Evolutionary conservation across 1,140 invertebrate genomes (phyloP).

Genomic region (Plectrocnemia conspersa): DNA sequence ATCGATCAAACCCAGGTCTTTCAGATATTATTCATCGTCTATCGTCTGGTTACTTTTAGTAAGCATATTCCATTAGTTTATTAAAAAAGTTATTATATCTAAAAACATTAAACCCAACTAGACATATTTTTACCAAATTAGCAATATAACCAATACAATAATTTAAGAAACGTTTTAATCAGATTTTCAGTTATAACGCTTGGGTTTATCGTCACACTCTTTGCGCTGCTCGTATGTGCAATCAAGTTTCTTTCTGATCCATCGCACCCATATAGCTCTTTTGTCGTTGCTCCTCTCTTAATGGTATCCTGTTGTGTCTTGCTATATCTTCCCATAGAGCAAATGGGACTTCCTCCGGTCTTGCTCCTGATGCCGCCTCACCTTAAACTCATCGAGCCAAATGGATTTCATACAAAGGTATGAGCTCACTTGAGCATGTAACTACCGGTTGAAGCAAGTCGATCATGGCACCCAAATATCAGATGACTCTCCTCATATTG

Average conservation of each 20-base stretch:
- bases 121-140: too few relatives aligned
- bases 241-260: conserved; percentile 25
- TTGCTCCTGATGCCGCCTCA: conserved; percentile 26
- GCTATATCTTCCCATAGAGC: conserved; percentile 14
- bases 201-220: too few relatives aligned
- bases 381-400: conserved; percentile 2
- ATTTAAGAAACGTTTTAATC: too few relatives aligned
- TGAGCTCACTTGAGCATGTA: conserved; percentile 32
- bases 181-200: too few relatives aligned
- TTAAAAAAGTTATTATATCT: too few relatives aligned
- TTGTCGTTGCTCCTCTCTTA: conserved; percentile 12
- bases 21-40: too few relatives aligned
- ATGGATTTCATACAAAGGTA: conserved; percentile 9
- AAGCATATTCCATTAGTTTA: too few relatives aligned
- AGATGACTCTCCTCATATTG: conserved; percentile 6
- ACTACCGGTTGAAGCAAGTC: conserved; percentile 16
- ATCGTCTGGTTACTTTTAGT: too few relatives aligned
- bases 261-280: conserved; percentile 19
- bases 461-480: conserved; percentile 5
- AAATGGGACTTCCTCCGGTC: conserved; percentile 28
- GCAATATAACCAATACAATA: too few relatives aligned
- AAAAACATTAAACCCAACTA: too few relatives aligned
- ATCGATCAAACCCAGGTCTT: too few relatives aligned
- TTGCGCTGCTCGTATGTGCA: conserved; percentile 7
- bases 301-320: conserved; percentile 5